Percentiles rank a stretch among this genome's conserved stretches.
phyloP scores from a whole-genome alignment of 1,140 invertebrate genomes.

The Octopus bimaculoides region DNA sequence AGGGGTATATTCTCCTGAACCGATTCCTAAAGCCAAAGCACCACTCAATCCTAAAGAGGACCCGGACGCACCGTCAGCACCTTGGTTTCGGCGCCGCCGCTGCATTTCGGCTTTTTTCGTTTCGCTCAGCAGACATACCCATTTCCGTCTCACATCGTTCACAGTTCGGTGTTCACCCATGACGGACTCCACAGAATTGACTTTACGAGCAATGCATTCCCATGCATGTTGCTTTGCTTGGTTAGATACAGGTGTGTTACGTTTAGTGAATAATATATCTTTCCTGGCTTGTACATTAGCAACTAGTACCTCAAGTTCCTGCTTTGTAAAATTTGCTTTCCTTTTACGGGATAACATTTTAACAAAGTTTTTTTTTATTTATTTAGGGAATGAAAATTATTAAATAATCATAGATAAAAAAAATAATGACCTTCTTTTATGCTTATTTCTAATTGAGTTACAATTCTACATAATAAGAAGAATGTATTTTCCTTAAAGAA shows the following conservation, averaged over 20 bases:
- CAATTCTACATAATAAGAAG: too few species aligned
- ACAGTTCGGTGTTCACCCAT: neutral
- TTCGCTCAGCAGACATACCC: neutral
- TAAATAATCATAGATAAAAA: too few species aligned
- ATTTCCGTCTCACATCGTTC: neutral
- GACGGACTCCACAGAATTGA: neutral
- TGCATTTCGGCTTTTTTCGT: constrained; percentile 2
- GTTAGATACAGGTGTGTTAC: neutral
- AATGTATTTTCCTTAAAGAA: too few species aligned
- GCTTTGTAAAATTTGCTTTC: neutral
- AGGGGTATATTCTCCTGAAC: neutral
- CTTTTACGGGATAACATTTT: neutral
- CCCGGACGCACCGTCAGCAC: neutral
- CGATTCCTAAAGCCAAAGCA: neutral
- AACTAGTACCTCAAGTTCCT: neutral
- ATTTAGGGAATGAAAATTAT: too few species aligned
- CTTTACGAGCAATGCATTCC: neutral
- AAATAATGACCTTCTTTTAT: too few species aligned
- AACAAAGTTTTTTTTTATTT: too few species aligned
- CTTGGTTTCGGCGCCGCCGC: neutral
- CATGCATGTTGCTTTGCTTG: neutral
- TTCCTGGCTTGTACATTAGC: neutral
- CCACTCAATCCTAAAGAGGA: neutral
- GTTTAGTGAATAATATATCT: constrained; percentile 4
- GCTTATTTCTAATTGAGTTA: too few species aligned